Evolutionary conservation across 2,888 invertebrate species (phyloP).

Genomic region (Cotesia congregata): DNA sequence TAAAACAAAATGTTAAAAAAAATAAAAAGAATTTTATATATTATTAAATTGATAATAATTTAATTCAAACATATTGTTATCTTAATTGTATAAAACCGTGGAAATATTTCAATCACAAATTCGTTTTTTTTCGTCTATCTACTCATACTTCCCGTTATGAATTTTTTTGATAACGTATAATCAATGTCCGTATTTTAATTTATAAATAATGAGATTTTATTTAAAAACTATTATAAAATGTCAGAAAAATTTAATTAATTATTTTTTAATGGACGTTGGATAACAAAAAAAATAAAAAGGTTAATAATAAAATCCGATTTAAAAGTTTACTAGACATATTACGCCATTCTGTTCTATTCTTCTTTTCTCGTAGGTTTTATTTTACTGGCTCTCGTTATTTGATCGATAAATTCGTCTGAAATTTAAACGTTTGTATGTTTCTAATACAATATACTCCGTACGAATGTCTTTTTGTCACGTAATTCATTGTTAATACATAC

Average conservation of each 20-base stretch:
- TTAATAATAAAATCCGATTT: too few species aligned
- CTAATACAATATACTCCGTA: background rate
- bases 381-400: slow-evolving; percentile 41
- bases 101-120: slow-evolving; percentile 24
- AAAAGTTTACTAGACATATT: background rate
- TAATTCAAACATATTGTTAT: slow-evolving; percentile 22
- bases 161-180: slow-evolving; percentile 65
- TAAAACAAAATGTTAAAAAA: background rate
- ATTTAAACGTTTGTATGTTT: slow-evolving; percentile 28
- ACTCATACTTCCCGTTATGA: slow-evolving; percentile 58
- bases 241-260: too few species aligned
- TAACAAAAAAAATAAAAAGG: too few species aligned
- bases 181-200: slow-evolving; percentile 57
- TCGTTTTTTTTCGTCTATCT: slow-evolving; percentile 23
- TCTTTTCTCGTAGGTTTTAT: background rate
- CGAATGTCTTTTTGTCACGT: background rate
- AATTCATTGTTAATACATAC: background rate
- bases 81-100: slow-evolving; percentile 26
- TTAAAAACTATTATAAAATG: background rate
- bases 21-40: background rate
- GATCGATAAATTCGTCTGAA: slow-evolving; percentile 39
- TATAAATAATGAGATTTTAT: background rate
- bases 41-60: slow-evolving; percentile 32
- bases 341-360: slow-evolving; percentile 1
- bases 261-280: too few species aligned